phyloP scores from a whole-genome alignment of 2,113 vertebrate genomes.

The Oreochromis spilurus region DNA sequence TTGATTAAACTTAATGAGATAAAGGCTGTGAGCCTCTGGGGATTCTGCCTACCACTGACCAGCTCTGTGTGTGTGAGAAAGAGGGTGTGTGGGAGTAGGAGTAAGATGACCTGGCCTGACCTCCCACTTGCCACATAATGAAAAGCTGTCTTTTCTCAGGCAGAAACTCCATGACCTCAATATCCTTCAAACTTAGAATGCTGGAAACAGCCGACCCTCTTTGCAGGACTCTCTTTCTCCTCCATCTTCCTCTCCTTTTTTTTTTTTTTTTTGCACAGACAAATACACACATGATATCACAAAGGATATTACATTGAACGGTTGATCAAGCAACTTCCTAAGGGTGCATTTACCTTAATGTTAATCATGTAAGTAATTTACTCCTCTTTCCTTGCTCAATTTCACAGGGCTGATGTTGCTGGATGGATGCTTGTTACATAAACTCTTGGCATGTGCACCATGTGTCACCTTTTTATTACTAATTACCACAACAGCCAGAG shows the following conservation, averaged over 20 bases:
- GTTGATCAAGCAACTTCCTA: slow-evolving; percentile 40
- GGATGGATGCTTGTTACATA: not conserved
- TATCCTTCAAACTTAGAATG: slow-evolving; percentile 47
- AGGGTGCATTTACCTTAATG: slow-evolving; percentile 16
- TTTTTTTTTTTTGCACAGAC: not conserved
- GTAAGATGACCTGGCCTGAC: not conserved
- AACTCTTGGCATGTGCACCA: not conserved
- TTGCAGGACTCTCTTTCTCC: not conserved
- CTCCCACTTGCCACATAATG: slow-evolving; percentile 29
- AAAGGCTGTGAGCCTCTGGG: not conserved
- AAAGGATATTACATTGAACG: slow-evolving; percentile 17
- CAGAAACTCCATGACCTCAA: slow-evolving; percentile 27
- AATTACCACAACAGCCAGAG: slow-evolving; percentile 24
- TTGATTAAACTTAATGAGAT: slow-evolving; percentile 40
- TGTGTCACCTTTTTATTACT: slow-evolving; percentile 26
- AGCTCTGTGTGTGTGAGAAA: not conserved
- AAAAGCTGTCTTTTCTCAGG: slow-evolving; percentile 25
- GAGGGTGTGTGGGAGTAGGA: not conserved
- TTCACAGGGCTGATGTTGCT: slow-evolving; percentile 14
- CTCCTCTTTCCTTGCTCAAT: slow-evolving; percentile 16
- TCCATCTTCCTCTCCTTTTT: not conserved
- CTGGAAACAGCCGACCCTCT: slow-evolving; percentile 15
- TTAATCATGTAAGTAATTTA: slow-evolving; percentile 32
- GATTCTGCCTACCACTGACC: not conserved
- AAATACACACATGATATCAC: not conserved